These are phyloP conservation scores for Ctenosaura bakeri DNA, from an alignment of 2,797 vertebrate species.

Conservation along the genomic window DNA sequence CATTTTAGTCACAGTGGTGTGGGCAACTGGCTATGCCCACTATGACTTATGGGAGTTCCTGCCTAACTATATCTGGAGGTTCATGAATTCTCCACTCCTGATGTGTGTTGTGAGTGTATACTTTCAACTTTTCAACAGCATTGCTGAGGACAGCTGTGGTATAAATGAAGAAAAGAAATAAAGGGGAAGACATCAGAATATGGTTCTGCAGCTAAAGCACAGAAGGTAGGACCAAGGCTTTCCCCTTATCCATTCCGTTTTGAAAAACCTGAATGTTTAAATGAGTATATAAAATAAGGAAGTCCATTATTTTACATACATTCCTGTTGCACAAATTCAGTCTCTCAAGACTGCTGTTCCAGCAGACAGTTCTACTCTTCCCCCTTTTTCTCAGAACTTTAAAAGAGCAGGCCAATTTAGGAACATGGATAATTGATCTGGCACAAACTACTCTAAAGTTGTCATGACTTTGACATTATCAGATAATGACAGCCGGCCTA, in stretches of 20 bases:
- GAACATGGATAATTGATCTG: slow-evolving; percentile 28
- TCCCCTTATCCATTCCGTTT: neutral
- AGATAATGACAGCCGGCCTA: slow-evolving; percentile 24
- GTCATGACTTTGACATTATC: slow-evolving; percentile 38
- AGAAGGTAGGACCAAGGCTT: neutral
- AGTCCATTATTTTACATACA: neutral
- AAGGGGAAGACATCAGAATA: neutral
- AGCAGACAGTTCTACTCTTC: neutral
- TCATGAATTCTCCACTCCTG: neutral
- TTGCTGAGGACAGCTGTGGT: neutral
- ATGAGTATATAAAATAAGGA: neutral
- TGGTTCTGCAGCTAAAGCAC: neutral
- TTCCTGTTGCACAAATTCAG: neutral
- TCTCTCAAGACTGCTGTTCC: neutral
- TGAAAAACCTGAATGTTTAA: neutral
- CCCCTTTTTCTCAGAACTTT: neutral
- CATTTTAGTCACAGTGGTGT: too few species aligned
- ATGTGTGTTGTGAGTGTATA: neutral
- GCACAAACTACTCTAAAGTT: slow-evolving; percentile 21
- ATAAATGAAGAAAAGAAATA: neutral
- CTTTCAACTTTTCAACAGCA: neutral
- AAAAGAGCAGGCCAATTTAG: slow-evolving; percentile 39
- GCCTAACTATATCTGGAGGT: neutral
- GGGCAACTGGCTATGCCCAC: neutral
- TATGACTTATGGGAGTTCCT: neutral